These are phyloP conservation scores for Anhinga rufa DNA, from an alignment of 2,113 vertebrate species.

Conservation along the genomic window DNA sequence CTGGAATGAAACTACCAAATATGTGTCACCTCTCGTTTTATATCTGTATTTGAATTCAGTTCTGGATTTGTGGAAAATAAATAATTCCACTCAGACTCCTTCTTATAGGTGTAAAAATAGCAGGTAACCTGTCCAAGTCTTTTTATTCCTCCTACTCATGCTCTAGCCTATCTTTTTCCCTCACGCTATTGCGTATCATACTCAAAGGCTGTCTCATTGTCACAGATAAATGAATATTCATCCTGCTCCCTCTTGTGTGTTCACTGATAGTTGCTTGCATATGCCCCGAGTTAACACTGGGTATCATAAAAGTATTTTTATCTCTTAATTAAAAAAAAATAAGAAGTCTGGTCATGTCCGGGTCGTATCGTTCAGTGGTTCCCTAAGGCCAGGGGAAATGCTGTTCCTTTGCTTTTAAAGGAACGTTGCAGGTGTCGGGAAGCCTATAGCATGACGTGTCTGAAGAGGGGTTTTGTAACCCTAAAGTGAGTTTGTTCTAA, in stretches of 20 bases:
- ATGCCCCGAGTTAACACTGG: accelerated
- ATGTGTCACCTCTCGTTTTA: neutral
- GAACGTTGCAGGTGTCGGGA: neutral
- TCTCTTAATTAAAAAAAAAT: neutral
- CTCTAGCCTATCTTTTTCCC: neutral
- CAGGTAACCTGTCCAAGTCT: neutral
- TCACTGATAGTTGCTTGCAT: neutral
- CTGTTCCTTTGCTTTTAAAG: neutral
- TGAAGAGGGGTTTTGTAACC: neutral
- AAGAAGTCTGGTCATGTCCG: neutral
- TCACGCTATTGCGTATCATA: neutral
- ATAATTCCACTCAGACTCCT: neutral
- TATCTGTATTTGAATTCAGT: neutral
- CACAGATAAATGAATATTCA: neutral
- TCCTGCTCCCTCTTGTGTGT: neutral
- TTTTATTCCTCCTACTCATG: neutral
- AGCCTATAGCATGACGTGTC: accelerated
- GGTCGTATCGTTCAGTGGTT: accelerated
- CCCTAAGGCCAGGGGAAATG: neutral
- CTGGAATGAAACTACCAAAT: neutral
- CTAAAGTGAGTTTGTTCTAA: neutral
- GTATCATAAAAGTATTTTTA: neutral
- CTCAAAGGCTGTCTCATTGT: neutral
- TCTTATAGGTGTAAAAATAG: neutral
- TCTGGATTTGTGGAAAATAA: neutral